Base-by-base conservation (phyloP, 2,888 invertebrate species). In the Cephonodes hylas region DNA sequence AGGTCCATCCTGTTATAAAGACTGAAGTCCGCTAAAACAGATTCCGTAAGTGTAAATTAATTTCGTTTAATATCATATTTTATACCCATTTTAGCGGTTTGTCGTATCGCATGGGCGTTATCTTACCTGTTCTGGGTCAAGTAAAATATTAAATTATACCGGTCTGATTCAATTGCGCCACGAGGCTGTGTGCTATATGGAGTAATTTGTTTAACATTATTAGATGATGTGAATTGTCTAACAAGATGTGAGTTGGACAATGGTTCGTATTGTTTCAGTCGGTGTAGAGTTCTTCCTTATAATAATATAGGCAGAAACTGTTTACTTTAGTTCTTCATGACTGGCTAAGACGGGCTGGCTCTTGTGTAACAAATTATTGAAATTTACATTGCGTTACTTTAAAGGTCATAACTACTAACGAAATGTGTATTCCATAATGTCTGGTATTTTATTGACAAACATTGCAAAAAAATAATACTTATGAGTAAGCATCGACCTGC, bases 1-100 rank as follows among this genome's bases (percentile, higher is more conserved):
- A 62, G 62, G 53, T 42, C 22, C 23, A 58, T 48, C n/a, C 7
- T 20, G 42, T 58, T 68, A 61, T 68, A 63, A 62, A 67, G 44
- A 71, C 66, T 65, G 72, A 70, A 66, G 74, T 76, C 73, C 64
- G 69, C 66, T 67, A 68, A 68, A 76, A 79, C 77, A 78, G 78
- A 83, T 78, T 68, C 72, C 78, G 84, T 85, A 69, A 85, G 85
- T 85, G 71, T 58, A 56, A 27, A 58, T 42, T 18, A 31, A 31
- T 13, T 44, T 7, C 15, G 15, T 8, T 20, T 20, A 44, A 15
- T 15, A 44, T 44, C 15, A 44, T 44, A 44, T 31, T 38, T 38
- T 3, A 23, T 46, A 5, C 23, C 13, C 13, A 3, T 23, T 22
- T 45, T 1, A 23, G 22, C 22, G 0, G 22, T 45, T 45, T 45